Percentiles rank a stretch among this genome's conserved stretches.
phyloP scores from a whole-genome alignment of 2,113 vertebrate genomes.

The Strix aluco region DNA sequence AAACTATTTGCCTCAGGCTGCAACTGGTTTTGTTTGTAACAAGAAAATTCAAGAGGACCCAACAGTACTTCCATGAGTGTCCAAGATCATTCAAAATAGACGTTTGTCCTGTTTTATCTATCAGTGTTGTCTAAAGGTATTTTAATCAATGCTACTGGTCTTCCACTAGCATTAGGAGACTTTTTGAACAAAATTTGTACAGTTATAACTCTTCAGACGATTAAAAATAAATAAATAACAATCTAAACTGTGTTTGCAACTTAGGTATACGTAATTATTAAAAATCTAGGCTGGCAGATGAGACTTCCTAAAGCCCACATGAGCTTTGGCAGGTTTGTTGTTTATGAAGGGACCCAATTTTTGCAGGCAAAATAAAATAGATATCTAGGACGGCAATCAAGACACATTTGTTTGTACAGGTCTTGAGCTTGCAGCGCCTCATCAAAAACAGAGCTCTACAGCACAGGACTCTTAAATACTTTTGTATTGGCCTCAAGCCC shows the following conservation, averaged over 20 bases:
- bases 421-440: background rate
- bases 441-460: rapidly evolving
- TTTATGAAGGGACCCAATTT: background rate
- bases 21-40: background rate
- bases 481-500: background rate
- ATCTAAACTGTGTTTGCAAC: background rate
- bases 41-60: background rate
- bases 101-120: background rate
- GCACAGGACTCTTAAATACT: background rate
- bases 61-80: background rate
- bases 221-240: background rate
- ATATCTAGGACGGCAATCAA: background rate
- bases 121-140: background rate
- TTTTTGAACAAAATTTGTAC: background rate
- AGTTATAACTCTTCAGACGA: background rate
- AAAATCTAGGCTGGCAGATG: background rate
- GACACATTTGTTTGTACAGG: background rate
- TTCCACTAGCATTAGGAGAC: background rate
- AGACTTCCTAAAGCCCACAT: background rate
- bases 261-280: background rate
- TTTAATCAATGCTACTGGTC: background rate
- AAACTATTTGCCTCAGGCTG: background rate
- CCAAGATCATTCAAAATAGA: background rate
- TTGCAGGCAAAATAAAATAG: background rate
- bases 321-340: background rate